These are phyloP conservation scores for Mus caroli DNA, from an alignment of 2,797 vertebrate genomes.

Conservation along the genomic window DNA sequence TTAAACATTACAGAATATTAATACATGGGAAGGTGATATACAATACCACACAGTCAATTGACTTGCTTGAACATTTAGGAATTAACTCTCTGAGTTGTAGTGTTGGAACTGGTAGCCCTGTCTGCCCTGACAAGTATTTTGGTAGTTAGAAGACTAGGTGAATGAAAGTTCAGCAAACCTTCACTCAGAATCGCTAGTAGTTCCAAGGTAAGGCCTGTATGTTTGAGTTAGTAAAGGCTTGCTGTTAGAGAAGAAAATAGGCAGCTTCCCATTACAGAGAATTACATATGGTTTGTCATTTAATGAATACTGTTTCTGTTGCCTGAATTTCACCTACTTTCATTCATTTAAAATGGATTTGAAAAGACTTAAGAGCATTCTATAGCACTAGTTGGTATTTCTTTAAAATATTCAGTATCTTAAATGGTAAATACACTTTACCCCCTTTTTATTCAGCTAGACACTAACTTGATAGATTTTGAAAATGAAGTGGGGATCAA, in stretches of 20 bases:
- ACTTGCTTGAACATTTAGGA: conserved; percentile 48
- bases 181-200: conserved; percentile 81
- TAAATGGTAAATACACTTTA: conserved; percentile 85
- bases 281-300: conserved; percentile 79
- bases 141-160: conserved; percentile 80
- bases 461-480: conserved; percentile 77
- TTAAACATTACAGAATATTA: conserved; percentile 70
- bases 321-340: conserved; percentile 57
- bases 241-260: conserved; percentile 78
- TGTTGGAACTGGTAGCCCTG: conserved; percentile 46
- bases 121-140: conserved; percentile 76
- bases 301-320: conserved; percentile 62
- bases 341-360: conserved; percentile 54
- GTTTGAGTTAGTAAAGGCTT: conserved; percentile 74
- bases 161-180: conserved; percentile 82
- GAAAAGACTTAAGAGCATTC: conserved; percentile 73
- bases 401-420: conserved; percentile 82
- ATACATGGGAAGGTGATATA: conserved; percentile 8
- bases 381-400: conserved; percentile 83
- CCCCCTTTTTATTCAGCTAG: conserved; percentile 75
- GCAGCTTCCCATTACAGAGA: conserved; percentile 81
- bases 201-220: conserved; percentile 77
- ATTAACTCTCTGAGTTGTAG: conserved; percentile 55
- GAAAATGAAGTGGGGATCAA: conserved; percentile 75
- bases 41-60: conserved; percentile 27